Evolutionary conservation across 2,797 vertebrate species (phyloP), one percentile per base, ranked within the genome.

Genomic region (Chromobotia macracanthus): DNA sequence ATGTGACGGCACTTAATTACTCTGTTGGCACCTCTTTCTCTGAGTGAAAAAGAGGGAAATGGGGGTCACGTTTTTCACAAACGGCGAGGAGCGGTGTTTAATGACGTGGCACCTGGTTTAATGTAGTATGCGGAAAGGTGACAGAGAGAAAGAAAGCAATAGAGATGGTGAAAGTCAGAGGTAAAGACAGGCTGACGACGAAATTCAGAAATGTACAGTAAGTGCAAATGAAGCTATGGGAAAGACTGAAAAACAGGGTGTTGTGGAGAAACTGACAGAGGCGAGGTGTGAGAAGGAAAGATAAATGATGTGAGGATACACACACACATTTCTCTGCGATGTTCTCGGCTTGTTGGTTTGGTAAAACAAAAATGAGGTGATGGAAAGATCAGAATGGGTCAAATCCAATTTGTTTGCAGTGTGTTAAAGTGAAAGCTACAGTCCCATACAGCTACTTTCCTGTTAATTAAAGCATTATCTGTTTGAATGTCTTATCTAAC

Each of bases 1-100:
- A 80, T 74, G 84, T 75, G 81, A 74, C 76, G 85, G 83, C 82
- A 84, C 85, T 88, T 88, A 89, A 88, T 89, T 88, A 88, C 84
- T 84, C 79, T 80, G 80, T 83, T 86, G 88, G 76, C 88, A 88
- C 84, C 83, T 86, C 77, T 84, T 87, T 84, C 86, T 83, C 80
- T 75, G 80, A 83, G 85, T 84, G 84, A 87, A 86, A 87, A 85
- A 86, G 81, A 87, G 72, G 86, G 79, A 82, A 87, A 89, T 87
- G 80, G 85, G 84, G 88, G 85, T 86, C 87, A 84, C 75, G 83
- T 83, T 77, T 86, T 82, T 83, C 80, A 78, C 79, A 82, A 82
- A 81, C 75, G 74, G 79, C 85, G 83, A 84, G 79, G 85, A 83
- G 78, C 79, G 61, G 72, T 85, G 86, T 83, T 86, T 89, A 87